phyloP scores from a whole-genome alignment of 1,140 invertebrate genomes.

The Brachionus calyciflorus region DNA sequence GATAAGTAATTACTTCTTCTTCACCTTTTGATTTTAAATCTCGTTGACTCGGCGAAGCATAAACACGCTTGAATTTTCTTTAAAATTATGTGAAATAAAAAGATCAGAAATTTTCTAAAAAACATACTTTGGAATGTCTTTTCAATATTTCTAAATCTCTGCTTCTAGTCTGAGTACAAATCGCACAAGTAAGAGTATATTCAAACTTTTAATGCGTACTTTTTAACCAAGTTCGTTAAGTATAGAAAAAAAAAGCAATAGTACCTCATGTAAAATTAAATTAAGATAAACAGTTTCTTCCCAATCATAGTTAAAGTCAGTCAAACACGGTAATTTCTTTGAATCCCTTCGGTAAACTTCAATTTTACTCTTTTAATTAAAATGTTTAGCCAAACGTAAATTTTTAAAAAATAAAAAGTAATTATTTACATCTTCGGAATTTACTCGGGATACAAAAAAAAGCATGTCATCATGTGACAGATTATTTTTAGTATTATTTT shows the following conservation, averaged over 20 bases:
- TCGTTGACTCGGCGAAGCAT: slow-evolving; percentile 88
- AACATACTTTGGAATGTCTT: slow-evolving; percentile 65
- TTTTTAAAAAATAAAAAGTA: no score
- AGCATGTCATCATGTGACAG: slow-evolving; percentile 86
- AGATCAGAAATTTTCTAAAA: background rate
- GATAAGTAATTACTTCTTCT: slow-evolving; percentile 95
- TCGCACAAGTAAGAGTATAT: slow-evolving; percentile 90
- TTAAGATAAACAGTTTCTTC: slow-evolving; percentile 98
- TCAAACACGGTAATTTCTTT: slow-evolving; percentile 82
- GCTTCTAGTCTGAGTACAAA: slow-evolving; percentile 92
- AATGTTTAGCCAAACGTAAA: no score
- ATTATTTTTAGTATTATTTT: slow-evolving; percentile 64
- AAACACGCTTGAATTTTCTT: slow-evolving; percentile 67
- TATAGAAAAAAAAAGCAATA: slow-evolving; percentile 20
- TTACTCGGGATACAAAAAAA: slow-evolving; percentile 73
- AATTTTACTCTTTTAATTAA: slow-evolving; percentile 54
- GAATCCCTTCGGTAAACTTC: slow-evolving; percentile 90
- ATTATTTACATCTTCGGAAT: slow-evolving; percentile 23
- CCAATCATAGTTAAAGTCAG: slow-evolving; percentile 93
- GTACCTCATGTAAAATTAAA: slow-evolving; percentile 86
- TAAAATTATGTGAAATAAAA: background rate
- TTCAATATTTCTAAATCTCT: slow-evolving; percentile 90
- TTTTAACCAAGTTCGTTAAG: no score
- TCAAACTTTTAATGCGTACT: slow-evolving; percentile 71
- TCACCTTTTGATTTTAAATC: slow-evolving; percentile 98